Evolutionary conservation across 1,140 invertebrate species (phyloP).

Genomic region (Drosophila athabasca): DNA sequence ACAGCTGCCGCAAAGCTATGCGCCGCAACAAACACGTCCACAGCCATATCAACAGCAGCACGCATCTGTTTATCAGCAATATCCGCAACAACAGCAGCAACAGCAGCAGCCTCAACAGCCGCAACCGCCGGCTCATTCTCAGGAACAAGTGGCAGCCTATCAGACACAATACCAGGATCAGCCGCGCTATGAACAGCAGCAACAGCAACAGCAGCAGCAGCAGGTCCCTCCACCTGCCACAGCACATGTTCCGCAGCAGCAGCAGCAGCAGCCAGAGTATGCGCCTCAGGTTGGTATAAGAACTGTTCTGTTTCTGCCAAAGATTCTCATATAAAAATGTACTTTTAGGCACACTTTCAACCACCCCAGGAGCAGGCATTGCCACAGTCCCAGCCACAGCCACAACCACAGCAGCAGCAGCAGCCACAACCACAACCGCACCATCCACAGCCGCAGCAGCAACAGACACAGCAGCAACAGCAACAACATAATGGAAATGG

Average conservation of each 20-base stretch:
- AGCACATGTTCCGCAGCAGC: background rate
- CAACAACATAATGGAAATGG: constrained; percentile 40
- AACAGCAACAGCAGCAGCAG: constrained; percentile 12
- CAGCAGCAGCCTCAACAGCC: constrained; percentile 27
- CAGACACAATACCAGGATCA: constrained; percentile 40
- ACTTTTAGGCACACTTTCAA: constrained; percentile 7
- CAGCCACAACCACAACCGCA: constrained; percentile 17
- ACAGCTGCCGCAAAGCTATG: constrained; percentile 50
- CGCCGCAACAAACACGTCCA: constrained; percentile 21
- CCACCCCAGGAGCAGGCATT: constrained; percentile 15
- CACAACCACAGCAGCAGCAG: constrained; percentile 18
- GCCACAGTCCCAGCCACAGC: constrained; percentile 14
- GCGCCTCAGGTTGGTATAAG: constrained; percentile 23
- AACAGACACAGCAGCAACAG: constrained; percentile 1
- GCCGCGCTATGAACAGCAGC: constrained; percentile 33
- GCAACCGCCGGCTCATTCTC: constrained; percentile 28
- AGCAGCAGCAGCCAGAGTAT: constrained; percentile 25
- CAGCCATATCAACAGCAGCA: constrained; percentile 62
- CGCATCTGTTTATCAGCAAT: no score
- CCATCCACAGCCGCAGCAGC: constrained; percentile 7
- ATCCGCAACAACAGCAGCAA: constrained; percentile 43
- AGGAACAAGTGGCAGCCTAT: constrained; percentile 40
- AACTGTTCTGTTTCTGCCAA: no score
- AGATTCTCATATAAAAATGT: no score
- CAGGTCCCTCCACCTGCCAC: background rate